A percentile compares a stretch with the other conserved stretches of the same genome.
Evolutionary conservation across 2,888 invertebrate genomes (phyloP).

Genomic region (Volucella zonaria): DNA sequence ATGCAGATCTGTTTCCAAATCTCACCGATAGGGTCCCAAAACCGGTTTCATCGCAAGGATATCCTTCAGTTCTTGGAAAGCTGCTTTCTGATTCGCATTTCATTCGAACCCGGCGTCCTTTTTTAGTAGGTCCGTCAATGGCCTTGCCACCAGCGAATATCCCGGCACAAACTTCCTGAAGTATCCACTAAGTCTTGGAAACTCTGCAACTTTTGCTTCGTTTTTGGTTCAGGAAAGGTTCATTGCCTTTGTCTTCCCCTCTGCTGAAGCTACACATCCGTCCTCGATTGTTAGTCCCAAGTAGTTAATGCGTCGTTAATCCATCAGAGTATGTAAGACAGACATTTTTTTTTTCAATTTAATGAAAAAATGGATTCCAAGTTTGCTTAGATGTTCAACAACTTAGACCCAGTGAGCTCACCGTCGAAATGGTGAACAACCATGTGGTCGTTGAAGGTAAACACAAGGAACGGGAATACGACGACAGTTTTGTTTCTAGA

Average conservation of each 20-base stretch:
- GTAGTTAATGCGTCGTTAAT: conserved; percentile 9
- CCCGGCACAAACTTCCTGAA: conserved; percentile 3
- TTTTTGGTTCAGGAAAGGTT: conserved; percentile 73
- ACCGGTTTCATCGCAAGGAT: too few relatives aligned
- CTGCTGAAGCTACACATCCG: too few relatives aligned
- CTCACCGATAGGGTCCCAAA: too few relatives aligned
- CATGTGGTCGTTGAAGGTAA: conserved; percentile 87
- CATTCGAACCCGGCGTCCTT: not conserved
- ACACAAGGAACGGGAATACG: conserved; percentile 88
- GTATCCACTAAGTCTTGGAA: not conserved
- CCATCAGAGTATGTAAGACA: too few relatives aligned
- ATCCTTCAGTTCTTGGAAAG: too few relatives aligned
- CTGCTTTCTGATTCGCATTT: conserved; percentile 64
- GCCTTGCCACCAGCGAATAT: not conserved
- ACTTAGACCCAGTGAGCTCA: conserved; percentile 88
- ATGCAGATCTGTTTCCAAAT: too few relatives aligned
- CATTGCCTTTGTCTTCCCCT: conserved; percentile 72
- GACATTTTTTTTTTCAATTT: too few relatives aligned
- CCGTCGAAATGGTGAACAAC: conserved; percentile 87
- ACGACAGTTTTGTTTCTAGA: conserved; percentile 89
- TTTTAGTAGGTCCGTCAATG: not conserved
- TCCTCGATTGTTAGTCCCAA: conserved; percentile 20
- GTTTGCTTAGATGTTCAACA: conserved; percentile 88
- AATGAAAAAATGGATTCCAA: conserved; percentile 87
- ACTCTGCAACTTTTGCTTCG: conserved; percentile 9